Evolutionary conservation across 2,888 invertebrate species (phyloP), one percentile per base, ranked within the genome.

Genomic region (Diogma glabrata): DNA sequence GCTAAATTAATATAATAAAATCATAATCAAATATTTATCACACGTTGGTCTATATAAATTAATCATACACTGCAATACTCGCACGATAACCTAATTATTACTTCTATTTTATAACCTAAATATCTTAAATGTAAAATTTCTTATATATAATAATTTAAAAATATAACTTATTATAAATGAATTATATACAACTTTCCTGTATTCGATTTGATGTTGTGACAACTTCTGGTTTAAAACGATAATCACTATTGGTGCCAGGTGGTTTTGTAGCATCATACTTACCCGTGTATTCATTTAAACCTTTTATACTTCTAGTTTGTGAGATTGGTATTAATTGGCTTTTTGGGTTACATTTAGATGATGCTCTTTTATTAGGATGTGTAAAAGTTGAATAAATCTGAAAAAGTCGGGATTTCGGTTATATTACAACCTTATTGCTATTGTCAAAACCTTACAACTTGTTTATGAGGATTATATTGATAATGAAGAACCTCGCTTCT

Each of bases 121-220:
- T n/a, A n/a, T n/a, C n/a, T n/a, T n/a, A n/a, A n/a, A n/a, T n/a
- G n/a, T n/a, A n/a, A n/a, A n/a, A n/a, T n/a, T n/a, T n/a, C n/a
- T n/a, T n/a, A n/a, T n/a, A n/a, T n/a, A n/a, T n/a, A n/a, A n/a
- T n/a, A n/a, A n/a, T n/a, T n/a, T n/a, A n/a, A n/a, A n/a, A n/a
- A n/a, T n/a, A n/a, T n/a, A n/a, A n/a, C n/a, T n/a, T n/a, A n/a
- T n/a, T n/a, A n/a, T n/a, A n/a, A n/a, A n/a, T n/a, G n/a, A n/a
- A n/a, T n/a, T 86, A 88, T 83, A 88, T 88, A 84, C 88, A 88
- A 75, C 87, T 88, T 74, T 88, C 88, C 72, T 88, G 88, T 72
- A 88, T 87, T 65, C 87, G 80, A 74, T 87, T 87, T 57, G 87
- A 87, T 55, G 87, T 87, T 60, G 88, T 88, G 57, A 88, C 87